Evolutionary conservation across 2,113 vertebrate species (phyloP).

Genomic region (Fukomys damarensis): DNA sequence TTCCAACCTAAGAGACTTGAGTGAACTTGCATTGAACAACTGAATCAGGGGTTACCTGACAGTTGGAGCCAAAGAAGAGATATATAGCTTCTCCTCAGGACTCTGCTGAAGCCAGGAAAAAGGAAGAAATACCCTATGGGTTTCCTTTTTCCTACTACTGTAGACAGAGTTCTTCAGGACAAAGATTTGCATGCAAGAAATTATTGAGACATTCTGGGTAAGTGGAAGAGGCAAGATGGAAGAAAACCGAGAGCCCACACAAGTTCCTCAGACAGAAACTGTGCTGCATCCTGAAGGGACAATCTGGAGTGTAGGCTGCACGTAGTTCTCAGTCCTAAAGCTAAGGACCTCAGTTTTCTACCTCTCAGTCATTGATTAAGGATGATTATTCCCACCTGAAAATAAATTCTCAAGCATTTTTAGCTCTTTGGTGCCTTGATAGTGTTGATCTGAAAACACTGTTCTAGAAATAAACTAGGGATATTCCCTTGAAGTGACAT

Average conservation of each 20-base stretch:
- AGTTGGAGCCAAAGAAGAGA: neutral
- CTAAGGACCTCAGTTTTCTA: neutral
- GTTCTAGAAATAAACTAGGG: slow-evolving; percentile 3
- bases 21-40: neutral
- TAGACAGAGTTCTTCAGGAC: neutral
- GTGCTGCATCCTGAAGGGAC: neutral
- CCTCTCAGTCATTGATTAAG: neutral
- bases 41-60: neutral
- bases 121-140: neutral
- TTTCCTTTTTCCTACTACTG: neutral
- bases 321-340: neutral
- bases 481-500: neutral
- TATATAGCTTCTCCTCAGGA: neutral
- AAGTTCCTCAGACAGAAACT: neutral
- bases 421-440: neutral
- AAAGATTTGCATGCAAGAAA: neutral
- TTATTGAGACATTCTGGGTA: neutral
- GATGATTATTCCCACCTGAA: neutral
- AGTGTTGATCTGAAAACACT: neutral
- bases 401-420: neutral
- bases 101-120: neutral
- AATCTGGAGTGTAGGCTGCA: neutral
- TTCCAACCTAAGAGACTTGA: neutral
- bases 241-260: neutral
- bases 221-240: neutral